phyloP scores from a whole-genome alignment of 2,888 invertebrate species.

The Watsonalla binaria region DNA sequence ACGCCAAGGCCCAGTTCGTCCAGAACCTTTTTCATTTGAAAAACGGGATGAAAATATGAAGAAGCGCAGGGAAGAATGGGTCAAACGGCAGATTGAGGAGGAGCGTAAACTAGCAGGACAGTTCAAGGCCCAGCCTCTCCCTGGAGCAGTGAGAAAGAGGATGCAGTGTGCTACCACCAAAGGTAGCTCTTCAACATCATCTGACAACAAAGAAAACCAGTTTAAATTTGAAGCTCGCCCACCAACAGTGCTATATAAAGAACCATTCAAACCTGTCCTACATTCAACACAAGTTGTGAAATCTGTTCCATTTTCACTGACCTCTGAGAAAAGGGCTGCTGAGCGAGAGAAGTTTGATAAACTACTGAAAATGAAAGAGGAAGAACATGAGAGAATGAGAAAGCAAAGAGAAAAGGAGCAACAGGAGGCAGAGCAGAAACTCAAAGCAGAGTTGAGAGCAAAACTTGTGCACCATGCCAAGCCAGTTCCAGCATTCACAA shows the following conservation, averaged over 20 bases:
- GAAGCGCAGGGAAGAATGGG: constrained; percentile 79
- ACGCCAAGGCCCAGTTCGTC: constrained; percentile 46
- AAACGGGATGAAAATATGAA: constrained; percentile 78
- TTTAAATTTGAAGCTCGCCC: constrained; percentile 81
- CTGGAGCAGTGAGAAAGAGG: constrained; percentile 66
- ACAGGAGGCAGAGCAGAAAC: constrained; percentile 68
- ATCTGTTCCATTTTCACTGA: constrained; percentile 78
- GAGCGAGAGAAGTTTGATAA: constrained; percentile 81
- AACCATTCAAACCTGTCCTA: constrained; percentile 82
- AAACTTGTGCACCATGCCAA: constrained; percentile 80
- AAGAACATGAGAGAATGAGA: constrained; percentile 63
- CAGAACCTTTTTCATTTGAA: constrained; percentile 85
- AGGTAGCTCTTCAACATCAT: constrained; percentile 45
- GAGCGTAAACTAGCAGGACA: constrained; percentile 79
- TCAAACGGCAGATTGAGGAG: constrained; percentile 77
- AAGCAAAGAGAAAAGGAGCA: constrained; percentile 54
- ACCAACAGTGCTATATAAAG: constrained; percentile 78
- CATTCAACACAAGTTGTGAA: constrained; percentile 59
- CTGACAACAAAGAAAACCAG: constrained; percentile 65
- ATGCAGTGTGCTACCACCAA: constrained; percentile 48
- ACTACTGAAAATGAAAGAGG: constrained; percentile 71
- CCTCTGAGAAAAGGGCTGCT: constrained; percentile 80
- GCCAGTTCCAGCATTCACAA: constrained; percentile 75
- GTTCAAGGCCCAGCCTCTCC: constrained; percentile 85
- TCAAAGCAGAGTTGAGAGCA: constrained; percentile 72